Evolutionary conservation across 2,888 invertebrate genomes (phyloP), one percentile per base, ranked within the genome.

Genomic region (Xanthorhoe designata): DNA sequence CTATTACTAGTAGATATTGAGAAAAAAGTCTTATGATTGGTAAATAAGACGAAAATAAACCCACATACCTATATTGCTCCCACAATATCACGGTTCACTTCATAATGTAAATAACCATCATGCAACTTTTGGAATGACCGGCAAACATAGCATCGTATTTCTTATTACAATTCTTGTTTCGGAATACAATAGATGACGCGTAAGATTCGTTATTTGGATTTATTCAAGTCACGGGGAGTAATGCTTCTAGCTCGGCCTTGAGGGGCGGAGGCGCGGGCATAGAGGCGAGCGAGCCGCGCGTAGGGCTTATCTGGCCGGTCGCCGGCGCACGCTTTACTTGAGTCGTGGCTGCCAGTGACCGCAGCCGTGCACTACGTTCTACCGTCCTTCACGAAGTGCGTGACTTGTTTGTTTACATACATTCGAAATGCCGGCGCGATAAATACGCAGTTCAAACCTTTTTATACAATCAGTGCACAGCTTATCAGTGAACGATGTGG

Each of bases 261-360:
- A 77, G 75, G 71, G 64, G 66, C 70, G 73, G 59, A 73, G 64
- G 68, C 69, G 72, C 71, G 70, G 66, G 71, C 72, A 71, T 70
- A 76, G 75, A 70, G 73, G 73, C 78, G 67, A 42, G 29, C 47
- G 32, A 60, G n/a, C 32, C 60, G 55, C 52, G 75, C 69, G 75
- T 80, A 80, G 81, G 84, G 87, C 90, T 91, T 91, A 91, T 91
- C 91, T 87, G 79, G 79, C 80, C 81, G 83, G 75, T 81, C 81
- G 76, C 77, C 45, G 24, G 45, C 13, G 38, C 82, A 81, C 81
- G 83, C 78, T 76, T 84, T 89, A 91, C 83, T 92, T 79, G 86
- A 84, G 77, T 80, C 78, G 78, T 78, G 85, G 77, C 77, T 78
- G 82, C 78, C 81, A 78, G 78, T 80, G 85, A 78, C 77, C 79